Base-by-base conservation (phyloP, 2,113 vertebrate genomes). In the Eublepharis macularius region DNA sequence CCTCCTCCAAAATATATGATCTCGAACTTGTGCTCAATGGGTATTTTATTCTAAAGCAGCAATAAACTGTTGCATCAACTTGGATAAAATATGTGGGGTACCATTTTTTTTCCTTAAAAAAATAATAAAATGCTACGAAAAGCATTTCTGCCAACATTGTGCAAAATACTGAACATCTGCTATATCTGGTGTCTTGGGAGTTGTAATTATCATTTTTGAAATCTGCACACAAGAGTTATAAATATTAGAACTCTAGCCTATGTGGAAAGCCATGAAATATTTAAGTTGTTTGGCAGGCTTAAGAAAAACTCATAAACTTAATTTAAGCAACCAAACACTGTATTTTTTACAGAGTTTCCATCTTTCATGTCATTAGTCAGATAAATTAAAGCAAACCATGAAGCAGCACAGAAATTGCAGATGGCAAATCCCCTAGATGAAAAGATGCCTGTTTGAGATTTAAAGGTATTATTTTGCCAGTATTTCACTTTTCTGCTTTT, bases 161-260 rank as follows among this genome's bases (percentile, higher is more conserved):
- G 96, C 95, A 96, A 97, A 97, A 96, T 96, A 97, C 96, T 97
- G 96, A 97, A 97, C 97, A 97, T 97, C 96, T 97, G 97, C 96
- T 97, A 65, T 96, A 96, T 96, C 96, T 96, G 95, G 96, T 96
- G 96, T 96, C 96, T 91, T 96, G 96, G 96, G 97, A 97, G 96
- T 94, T 96, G 95, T 97, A 97, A 97, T 97, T 96, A 97, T 96
- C 97, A 96, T 97, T 97, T 97, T 96, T 96, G 96, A 97, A 97
- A 97, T 97, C 96, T 96, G 96, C 96, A 96, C 96, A 96, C 96
- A 96, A 95, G 96, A 97, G 96, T 97, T 97, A 97, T 97, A 97
- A 97, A 97, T 97, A 97, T 97, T 97, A 96, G 96, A 97, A 97
- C 96, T 96, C 94, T 96, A 96, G 96, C 95, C 94, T 93, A 95